These are phyloP conservation scores for Notiomystis cincta DNA, from an alignment of 2,113 vertebrate genomes.

Conservation along the genomic window DNA sequence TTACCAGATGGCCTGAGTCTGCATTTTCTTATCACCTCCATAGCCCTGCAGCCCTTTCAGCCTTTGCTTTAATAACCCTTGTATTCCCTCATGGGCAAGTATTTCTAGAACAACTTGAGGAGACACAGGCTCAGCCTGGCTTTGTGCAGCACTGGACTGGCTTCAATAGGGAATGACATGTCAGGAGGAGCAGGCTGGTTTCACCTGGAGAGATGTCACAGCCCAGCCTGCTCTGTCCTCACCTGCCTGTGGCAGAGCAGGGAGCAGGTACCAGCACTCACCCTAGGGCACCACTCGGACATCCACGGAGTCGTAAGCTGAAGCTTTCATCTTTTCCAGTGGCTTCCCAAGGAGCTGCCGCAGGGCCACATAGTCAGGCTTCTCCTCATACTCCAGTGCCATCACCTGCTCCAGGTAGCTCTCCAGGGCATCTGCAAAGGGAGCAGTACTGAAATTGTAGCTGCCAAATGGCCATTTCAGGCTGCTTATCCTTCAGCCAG, in stretches of 20 bases:
- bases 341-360: constrained; percentile 57
- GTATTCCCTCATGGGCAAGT: background rate
- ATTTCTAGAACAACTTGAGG: background rate
- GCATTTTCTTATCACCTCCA: background rate
- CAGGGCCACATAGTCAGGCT: constrained; percentile 78
- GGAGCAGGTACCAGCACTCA: background rate
- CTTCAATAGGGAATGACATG: accelerated
- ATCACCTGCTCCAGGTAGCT: constrained; percentile 77
- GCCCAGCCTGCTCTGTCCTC: background rate
- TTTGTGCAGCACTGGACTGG: background rate
- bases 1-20: background rate
- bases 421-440: constrained; percentile 71
- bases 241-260: background rate
- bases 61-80: background rate
- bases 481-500: background rate
- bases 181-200: background rate
- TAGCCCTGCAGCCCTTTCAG: background rate
- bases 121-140: background rate
- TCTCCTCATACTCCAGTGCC: constrained; percentile 79
- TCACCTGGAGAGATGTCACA: background rate
- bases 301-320: constrained; percentile 59
- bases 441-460: background rate
- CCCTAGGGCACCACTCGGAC: constrained; percentile 53
- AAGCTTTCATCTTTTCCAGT: constrained; percentile 67
- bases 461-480: accelerated